Conservation (phyloP, 1,140 invertebrate genomes). For the Nylanderia fulva region DNA sequence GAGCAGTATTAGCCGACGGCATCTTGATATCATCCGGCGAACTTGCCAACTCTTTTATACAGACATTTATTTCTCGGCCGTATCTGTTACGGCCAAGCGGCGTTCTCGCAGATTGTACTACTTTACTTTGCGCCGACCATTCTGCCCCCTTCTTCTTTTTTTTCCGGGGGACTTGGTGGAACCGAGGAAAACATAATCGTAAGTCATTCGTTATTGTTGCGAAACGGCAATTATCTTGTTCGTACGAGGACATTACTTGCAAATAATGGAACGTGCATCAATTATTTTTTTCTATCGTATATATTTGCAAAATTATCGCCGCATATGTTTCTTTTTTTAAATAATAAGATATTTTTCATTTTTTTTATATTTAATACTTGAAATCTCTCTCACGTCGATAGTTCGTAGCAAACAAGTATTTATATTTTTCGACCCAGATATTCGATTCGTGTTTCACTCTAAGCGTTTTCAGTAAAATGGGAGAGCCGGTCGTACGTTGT, state of each 20-base stretch:
- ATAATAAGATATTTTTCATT: background rate
- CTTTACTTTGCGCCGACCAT: conserved; percentile 69
- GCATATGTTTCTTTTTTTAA: background rate
- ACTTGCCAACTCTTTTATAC: conserved; percentile 83
- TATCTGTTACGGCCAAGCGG: conserved; percentile 80
- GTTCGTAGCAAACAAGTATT: background rate
- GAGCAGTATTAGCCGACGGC: conserved; percentile 77
- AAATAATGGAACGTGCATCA: background rate
- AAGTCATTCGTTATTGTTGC: conserved; percentile 76
- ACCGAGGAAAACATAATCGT: conserved; percentile 77
- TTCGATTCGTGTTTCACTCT: conserved; percentile 58
- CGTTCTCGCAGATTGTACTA: conserved; percentile 80
- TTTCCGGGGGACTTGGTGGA: conserved; percentile 53
- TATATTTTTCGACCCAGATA: conserved; percentile 47
- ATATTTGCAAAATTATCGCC: background rate
- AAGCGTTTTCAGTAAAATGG: conserved; percentile 54
- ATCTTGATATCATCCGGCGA: conserved; percentile 80
- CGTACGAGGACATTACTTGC: background rate
- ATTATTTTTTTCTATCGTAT: conserved; percentile 1
- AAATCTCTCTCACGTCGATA: background rate
- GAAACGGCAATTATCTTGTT: conserved; percentile 69
- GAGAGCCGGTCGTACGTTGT: conserved; percentile 50
- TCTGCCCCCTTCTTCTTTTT: conserved; percentile 21
- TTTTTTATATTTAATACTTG: background rate
- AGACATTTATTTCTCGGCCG: conserved; percentile 80